A percentile compares a stretch with the other conserved stretches of the same genome.
Evolutionary conservation across 2,113 vertebrate genomes (phyloP).

Genomic region (Sciurus niger): DNA sequence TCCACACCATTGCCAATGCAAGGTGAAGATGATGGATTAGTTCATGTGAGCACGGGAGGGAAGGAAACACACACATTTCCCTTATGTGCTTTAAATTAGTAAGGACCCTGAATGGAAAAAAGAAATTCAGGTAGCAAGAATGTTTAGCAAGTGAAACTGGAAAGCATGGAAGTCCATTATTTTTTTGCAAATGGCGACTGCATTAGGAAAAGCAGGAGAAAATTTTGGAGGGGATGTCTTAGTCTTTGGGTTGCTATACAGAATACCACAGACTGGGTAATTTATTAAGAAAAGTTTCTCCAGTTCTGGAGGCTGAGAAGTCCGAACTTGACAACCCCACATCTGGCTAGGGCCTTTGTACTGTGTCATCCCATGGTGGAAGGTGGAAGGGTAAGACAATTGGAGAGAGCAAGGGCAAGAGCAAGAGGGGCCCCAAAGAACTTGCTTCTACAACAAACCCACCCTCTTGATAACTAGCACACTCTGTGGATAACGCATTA

Average conservation of each 20-base stretch:
- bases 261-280: background rate
- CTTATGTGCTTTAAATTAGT: background rate
- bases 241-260: background rate
- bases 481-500: accelerated
- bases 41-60: background rate
- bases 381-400: too few relatives aligned
- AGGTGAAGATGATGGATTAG: background rate
- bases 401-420: background rate
- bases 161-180: background rate
- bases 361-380: background rate
- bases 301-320: background rate
- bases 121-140: background rate
- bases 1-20: background rate
- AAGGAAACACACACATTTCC: background rate
- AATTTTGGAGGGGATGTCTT: background rate
- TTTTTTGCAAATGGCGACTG: background rate
- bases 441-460: background rate
- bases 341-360: background rate
- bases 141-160: background rate
- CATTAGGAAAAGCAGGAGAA: background rate
- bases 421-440: background rate
- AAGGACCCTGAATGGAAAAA: background rate
- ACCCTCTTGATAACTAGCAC: too few relatives aligned
- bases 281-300: background rate
- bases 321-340: background rate